Conservation (phyloP, 1,140 invertebrate species). For the Helicoverpa armigera region DNA sequence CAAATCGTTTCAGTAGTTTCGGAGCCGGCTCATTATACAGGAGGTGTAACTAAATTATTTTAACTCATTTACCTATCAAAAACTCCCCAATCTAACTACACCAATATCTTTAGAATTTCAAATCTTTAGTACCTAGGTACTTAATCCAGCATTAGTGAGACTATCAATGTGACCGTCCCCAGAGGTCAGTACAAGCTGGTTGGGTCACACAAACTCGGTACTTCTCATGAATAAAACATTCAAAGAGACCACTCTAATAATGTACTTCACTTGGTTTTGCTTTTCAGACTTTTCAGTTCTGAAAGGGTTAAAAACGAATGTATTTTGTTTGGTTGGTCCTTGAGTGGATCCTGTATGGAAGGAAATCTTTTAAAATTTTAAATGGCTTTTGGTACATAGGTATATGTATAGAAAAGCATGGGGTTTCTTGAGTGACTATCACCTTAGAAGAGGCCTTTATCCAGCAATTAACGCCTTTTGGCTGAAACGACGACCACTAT, state of each 20-base stretch:
- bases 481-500: too few species aligned
- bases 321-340: neutral
- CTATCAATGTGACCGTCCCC: slow-evolving; percentile 29
- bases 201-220: neutral
- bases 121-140: slow-evolving; percentile 15
- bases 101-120: neutral
- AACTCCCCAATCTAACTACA: too few species aligned
- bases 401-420: too few species aligned
- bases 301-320: neutral
- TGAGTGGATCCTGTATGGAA: neutral
- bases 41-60: too few species aligned
- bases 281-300: neutral
- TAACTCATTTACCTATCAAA: too few species aligned
- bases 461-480: too few species aligned
- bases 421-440: too few species aligned
- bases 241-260: neutral
- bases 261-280: neutral
- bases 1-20: too few species aligned
- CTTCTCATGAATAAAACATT: slow-evolving; percentile 25
- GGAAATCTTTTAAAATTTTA: too few species aligned
- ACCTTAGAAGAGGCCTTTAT: too few species aligned
- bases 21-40: too few species aligned
- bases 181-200: slow-evolving; percentile 8
- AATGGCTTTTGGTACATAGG: too few species aligned
- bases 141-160: slow-evolving; percentile 28